phyloP scores from a whole-genome alignment of 2,888 invertebrate genomes.

The Xiphydria camelus region DNA sequence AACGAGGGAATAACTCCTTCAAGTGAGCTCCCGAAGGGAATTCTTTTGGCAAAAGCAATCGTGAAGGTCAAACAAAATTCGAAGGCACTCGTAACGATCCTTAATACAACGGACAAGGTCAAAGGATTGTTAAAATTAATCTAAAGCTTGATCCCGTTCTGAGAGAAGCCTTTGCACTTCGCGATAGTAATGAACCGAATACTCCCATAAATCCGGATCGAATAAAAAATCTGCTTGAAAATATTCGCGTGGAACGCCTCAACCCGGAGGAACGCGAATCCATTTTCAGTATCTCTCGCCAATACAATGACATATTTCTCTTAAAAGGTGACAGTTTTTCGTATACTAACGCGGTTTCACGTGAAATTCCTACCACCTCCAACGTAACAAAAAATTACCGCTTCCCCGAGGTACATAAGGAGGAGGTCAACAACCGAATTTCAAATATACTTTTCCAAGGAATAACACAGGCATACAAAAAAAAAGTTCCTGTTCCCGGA shows the following conservation, averaged over 20 bases:
- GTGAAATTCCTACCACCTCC: conserved; percentile 5
- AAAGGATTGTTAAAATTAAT: too few species aligned
- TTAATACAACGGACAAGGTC: conserved; percentile 7
- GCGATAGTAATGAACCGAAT: too few species aligned
- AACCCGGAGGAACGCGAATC: conserved; percentile 15
- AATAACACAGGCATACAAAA: too few species aligned
- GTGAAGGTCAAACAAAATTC: conserved; percentile 18
- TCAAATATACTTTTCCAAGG: neutral
- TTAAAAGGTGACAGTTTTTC: conserved; percentile 10
- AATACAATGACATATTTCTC: conserved; percentile 13
- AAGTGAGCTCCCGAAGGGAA: conserved; percentile 16
- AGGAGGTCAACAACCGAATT: conserved; percentile 3
- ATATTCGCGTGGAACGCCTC: conserved; percentile 20
- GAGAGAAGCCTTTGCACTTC: too few species aligned
- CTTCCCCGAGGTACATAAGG: neutral
- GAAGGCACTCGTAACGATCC: conserved; percentile 6
- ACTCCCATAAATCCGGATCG: too few species aligned
- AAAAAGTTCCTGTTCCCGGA: too few species aligned
- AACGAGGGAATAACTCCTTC: conserved; percentile 22
- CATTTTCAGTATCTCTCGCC: conserved; percentile 9
- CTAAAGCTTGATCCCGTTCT: too few species aligned
- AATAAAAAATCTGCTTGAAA: conserved; percentile 19
- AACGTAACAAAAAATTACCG: conserved; percentile 1
- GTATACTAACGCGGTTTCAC: conserved; percentile 1
- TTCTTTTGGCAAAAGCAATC: conserved; percentile 24